phyloP scores from a whole-genome alignment of 2,888 invertebrate genomes.

The Chironomus riparius region DNA sequence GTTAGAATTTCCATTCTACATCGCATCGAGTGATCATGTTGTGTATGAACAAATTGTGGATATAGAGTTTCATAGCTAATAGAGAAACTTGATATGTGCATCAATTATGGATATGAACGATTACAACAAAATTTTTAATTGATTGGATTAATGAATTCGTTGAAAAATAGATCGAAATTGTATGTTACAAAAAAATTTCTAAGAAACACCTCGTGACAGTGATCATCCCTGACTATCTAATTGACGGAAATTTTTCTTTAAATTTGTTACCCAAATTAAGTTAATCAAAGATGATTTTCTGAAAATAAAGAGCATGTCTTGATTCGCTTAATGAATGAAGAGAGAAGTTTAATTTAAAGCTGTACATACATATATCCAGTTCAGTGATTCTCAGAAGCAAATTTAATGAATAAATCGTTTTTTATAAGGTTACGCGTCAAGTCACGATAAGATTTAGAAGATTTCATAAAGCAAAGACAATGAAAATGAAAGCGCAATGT shows the following conservation, averaged over 20 bases:
- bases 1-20: no score
- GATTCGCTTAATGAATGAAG: conserved; percentile 19
- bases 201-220: background rate
- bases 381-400: conserved; percentile 12
- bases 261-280: background rate
- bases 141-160: no score
- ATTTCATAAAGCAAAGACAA: background rate
- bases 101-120: no score
- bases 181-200: background rate
- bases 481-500: background rate
- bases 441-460: background rate
- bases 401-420: conserved; percentile 16
- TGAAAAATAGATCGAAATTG: no score
- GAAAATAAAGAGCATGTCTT: background rate
- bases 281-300: conserved; percentile 14
- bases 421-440: background rate
- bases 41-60: background rate
- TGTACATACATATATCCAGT: background rate
- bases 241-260: background rate
- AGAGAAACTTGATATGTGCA: no score
- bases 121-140: no score
- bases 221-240: background rate
- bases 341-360: background rate
- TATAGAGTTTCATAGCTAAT: no score
- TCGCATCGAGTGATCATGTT: no score